Evolutionary conservation across 2,797 vertebrate genomes (phyloP).

Genomic region (Limnodromus scolopaceus): DNA sequence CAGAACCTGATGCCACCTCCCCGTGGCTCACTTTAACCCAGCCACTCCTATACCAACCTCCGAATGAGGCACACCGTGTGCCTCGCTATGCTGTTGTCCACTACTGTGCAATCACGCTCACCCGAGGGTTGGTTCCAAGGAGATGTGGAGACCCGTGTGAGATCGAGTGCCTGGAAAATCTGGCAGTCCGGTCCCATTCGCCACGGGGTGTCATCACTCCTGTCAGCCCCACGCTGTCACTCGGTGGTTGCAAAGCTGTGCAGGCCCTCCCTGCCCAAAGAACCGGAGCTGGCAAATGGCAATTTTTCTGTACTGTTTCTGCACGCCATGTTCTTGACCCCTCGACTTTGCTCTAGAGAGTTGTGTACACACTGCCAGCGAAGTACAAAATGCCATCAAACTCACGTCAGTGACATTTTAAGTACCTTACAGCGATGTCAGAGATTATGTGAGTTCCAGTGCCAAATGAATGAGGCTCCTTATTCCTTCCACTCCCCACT

Average conservation of each 20-base stretch:
- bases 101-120: neutral
- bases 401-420: neutral
- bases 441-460: neutral
- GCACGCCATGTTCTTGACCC: neutral
- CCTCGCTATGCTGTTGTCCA: neutral
- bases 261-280: neutral
- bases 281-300: neutral
- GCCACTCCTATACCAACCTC: neutral
- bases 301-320: neutral
- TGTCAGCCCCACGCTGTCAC: neutral
- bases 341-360: neutral
- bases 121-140: neutral
- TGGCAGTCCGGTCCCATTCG: neutral
- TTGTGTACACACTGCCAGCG: rapidly evolving
- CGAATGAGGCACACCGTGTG: neutral
- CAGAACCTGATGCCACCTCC: neutral
- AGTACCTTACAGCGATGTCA: neutral
- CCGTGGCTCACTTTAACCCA: neutral
- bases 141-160: rapidly evolving
- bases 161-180: neutral
- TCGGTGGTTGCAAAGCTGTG: neutral
- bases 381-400: neutral
- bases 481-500: neutral
- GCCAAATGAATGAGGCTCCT: neutral
- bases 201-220: neutral